These are phyloP conservation scores for Sturmia bella DNA, from an alignment of 2,888 invertebrate genomes.

Conservation along the genomic window DNA sequence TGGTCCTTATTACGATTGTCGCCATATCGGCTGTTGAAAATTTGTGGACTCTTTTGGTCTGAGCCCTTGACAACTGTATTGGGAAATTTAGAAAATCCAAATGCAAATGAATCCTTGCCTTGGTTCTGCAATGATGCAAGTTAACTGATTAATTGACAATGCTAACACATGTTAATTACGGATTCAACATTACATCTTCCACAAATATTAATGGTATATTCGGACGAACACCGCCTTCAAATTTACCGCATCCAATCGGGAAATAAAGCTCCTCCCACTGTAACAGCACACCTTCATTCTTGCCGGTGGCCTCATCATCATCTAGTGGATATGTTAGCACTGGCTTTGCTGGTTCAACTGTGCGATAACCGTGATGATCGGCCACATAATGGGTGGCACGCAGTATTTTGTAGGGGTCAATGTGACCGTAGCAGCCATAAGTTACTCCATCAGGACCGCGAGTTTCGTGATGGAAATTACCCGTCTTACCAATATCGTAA, in stretches of 20 bases:
- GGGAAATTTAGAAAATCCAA: conserved; percentile 69
- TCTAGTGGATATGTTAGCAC: conserved; percentile 84
- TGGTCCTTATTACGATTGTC: conserved; percentile 55
- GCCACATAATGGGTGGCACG: conserved; percentile 89
- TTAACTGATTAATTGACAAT: conserved; percentile 21
- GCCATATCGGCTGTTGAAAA: conserved; percentile 61
- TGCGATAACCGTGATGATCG: conserved; percentile 89
- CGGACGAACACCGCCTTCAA: conserved; percentile 80
- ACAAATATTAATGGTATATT: conserved; percentile 74
- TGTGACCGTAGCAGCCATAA: conserved; percentile 90
- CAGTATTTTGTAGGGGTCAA: conserved; percentile 86
- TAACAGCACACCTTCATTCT: conserved; percentile 83
- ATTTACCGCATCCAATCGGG: conserved; percentile 87
- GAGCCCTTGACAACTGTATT: conserved; percentile 71
- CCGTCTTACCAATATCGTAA: conserved; percentile 88
- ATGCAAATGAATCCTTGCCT: conserved; percentile 43
- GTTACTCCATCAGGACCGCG: conserved; percentile 89
- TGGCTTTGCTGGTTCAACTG: conserved; percentile 86
- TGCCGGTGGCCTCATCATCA: conserved; percentile 74
- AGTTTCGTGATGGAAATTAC: conserved; percentile 90
- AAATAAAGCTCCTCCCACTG: conserved; percentile 88
- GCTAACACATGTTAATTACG: not conserved
- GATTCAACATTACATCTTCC: conserved; percentile 74
- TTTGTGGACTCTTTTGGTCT: conserved; percentile 74
- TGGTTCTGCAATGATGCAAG: conserved; percentile 66